Base-by-base conservation (phyloP, 2,888 invertebrate genomes). In the Eudasyphora cyanicolor region DNA sequence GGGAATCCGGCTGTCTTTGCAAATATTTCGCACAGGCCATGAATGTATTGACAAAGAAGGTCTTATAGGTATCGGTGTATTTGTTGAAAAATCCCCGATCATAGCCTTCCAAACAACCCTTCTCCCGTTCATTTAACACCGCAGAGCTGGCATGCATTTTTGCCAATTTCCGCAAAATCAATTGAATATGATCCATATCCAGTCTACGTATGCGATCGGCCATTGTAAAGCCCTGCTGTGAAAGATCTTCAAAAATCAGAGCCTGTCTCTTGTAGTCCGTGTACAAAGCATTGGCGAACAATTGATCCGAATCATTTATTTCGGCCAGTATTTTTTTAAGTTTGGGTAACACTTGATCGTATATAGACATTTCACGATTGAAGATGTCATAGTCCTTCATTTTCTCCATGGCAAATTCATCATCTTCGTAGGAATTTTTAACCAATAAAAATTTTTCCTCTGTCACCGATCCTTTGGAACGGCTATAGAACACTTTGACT, bases 141-240 rank as follows among this genome's bases (percentile, higher is more conserved):
- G 93, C 92, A 0, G 93, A 93, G 0, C 93, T 89, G 0, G 93
- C 93, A 86, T 94, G 94, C 87, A 93, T 93, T 86, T 92, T 92
- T 0, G 93, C 93, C 84, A 93, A 79, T 0, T 92, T 90, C 0
- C 88, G 87, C 0, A 93, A 86, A 0, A 92, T 89, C 12, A 93
- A 29, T 82, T 89, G 90, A 0, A 91, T 87, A 75, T 93, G 93
- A 2, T 90, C 88, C 79, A 92, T 82, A 82, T 93, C 93, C 14
- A 93, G 87, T 4, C 92, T 90, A 29, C 88, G 81, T 6, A 88
- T 81, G 0, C 92, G 89, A 86, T 92, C 89, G 0, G 89, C 89
- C 89, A 92, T 90, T 0, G 87, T 85, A 79, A 87, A 92, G 0
- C 88, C 87, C 0, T 83, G 84, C n/a, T 86, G 86, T 0, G 82